phyloP scores from a whole-genome alignment of 2,113 vertebrate genomes.

The Piaya cayana region DNA sequence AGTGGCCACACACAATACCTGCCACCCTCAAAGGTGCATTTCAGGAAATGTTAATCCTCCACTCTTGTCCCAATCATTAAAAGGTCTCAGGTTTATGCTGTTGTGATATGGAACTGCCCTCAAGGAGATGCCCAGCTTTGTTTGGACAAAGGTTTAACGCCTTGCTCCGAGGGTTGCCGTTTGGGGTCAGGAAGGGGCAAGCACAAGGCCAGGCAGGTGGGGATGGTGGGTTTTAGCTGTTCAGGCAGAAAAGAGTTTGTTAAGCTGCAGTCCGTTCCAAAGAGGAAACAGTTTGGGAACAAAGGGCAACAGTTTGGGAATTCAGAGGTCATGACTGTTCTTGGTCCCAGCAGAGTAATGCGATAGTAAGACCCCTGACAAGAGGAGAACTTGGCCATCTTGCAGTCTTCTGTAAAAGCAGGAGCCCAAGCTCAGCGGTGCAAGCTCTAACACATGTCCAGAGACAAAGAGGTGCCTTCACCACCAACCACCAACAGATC shows the following conservation, averaged over 20 bases:
- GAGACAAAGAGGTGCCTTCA: neutral
- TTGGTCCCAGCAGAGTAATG: neutral
- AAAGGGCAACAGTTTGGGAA: neutral
- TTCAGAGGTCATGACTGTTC: neutral
- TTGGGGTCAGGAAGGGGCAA: neutral
- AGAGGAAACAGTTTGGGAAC: neutral
- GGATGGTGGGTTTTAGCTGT: neutral
- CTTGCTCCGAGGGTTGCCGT: accelerated
- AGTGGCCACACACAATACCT: neutral
- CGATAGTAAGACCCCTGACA: neutral
- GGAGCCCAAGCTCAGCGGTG: neutral
- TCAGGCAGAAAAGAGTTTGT: neutral
- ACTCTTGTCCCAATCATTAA: neutral
- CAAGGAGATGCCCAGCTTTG: neutral
- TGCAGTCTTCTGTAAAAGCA: neutral
- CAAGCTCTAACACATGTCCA: accelerated
- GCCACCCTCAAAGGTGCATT: accelerated
- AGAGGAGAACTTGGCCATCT: neutral
- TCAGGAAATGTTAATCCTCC: neutral
- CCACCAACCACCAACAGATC: neutral
- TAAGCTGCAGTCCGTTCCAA: neutral
- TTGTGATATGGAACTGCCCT: neutral
- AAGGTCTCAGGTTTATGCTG: neutral
- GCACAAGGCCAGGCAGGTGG: neutral
- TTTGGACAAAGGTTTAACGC: neutral